Percentiles rank a stretch among this genome's conserved stretches.
These are phyloP conservation scores for Xerus inauris DNA, from an alignment of 2,113 vertebrate species.

Conservation along the genomic window DNA sequence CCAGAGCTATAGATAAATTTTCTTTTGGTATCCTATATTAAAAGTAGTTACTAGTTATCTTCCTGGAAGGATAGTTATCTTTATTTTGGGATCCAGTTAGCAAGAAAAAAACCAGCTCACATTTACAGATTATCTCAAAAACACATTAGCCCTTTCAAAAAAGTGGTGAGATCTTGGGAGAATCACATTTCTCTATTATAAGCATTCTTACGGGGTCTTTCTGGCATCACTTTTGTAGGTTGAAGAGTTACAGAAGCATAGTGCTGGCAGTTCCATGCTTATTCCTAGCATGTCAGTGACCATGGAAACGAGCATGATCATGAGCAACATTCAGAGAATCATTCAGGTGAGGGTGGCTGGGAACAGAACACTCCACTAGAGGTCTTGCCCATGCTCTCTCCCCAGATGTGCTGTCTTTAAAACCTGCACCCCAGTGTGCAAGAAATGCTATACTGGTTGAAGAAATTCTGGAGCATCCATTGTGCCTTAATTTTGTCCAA, in stretches of 20 bases:
- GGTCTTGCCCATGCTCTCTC: neutral
- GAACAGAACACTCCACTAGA: neutral
- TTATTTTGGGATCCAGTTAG: conserved; percentile 18
- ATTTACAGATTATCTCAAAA: conserved; percentile 12
- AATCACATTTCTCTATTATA: conserved; percentile 9
- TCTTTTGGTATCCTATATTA: neutral
- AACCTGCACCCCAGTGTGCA: neutral
- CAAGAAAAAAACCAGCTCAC: conserved; percentile 2
- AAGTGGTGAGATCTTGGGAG: neutral
- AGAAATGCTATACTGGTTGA: neutral
- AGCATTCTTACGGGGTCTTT: neutral
- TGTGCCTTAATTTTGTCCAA: conserved; percentile 11
- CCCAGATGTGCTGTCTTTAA: neutral
- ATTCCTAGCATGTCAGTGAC: conserved; percentile 89
- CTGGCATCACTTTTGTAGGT: conserved; percentile 86
- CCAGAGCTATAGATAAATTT: neutral
- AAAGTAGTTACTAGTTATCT: conserved; percentile 3
- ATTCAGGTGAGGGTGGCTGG: conserved; percentile 89
- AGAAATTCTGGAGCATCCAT: conserved; percentile 33
- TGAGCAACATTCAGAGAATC: conserved; percentile 96
- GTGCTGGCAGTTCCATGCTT: conserved; percentile 82
- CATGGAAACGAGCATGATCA: conserved; percentile 97
- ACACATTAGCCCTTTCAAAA: neutral
- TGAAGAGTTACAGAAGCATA: conserved; percentile 92
- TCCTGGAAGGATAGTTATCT: neutral